Evolutionary conservation across 2,113 vertebrate species (phyloP).

Genomic region (Gulo gulo): DNA sequence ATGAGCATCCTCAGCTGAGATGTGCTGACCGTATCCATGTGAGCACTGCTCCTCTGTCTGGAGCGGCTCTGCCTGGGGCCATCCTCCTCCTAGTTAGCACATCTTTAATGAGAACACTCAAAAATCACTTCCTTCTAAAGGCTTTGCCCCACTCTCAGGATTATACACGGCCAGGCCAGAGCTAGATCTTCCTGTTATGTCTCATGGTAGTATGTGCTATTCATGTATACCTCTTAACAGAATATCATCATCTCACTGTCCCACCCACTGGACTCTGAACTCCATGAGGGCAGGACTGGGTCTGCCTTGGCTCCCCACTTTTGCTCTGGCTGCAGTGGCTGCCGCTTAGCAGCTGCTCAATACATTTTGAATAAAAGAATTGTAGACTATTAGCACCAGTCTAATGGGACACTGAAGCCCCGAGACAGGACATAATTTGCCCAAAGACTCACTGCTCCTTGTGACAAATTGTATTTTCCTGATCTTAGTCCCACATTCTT

Average conservation of each 20-base stretch:
- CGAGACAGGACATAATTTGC: background rate
- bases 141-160: background rate
- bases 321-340: background rate
- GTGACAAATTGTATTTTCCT: background rate
- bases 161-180: rapidly evolving
- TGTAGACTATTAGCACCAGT: no score
- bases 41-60: background rate
- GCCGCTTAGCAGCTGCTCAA: background rate
- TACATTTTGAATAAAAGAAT: background rate
- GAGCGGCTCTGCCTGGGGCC: background rate
- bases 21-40: background rate
- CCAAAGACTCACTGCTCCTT: background rate
- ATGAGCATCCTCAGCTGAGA: background rate
- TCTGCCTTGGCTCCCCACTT: background rate
- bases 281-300: background rate
- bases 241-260: background rate
- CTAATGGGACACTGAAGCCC: background rate
- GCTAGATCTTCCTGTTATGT: background rate
- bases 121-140: background rate
- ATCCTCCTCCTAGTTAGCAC: background rate
- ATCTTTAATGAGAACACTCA: background rate
- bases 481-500: background rate
- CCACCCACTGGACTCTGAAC: background rate
- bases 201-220: background rate
- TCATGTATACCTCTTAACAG: background rate